Evolutionary conservation across 2,888 invertebrate genomes (phyloP).

Genomic region (Oligia strigilis): DNA sequence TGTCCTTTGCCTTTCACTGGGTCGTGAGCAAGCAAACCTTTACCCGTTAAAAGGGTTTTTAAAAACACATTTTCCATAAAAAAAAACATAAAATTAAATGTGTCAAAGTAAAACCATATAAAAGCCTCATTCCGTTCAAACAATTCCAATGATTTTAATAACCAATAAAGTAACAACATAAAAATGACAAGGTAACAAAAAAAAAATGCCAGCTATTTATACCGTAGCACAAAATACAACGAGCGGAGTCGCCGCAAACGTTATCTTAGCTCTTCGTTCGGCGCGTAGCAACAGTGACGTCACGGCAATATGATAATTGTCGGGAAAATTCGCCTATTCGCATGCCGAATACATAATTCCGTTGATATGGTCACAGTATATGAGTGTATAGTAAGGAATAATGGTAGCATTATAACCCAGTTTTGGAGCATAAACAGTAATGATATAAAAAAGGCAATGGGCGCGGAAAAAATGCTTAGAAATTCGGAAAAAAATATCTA

Average conservation of each 20-base stretch:
- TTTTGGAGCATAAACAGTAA: conserved; percentile 12
- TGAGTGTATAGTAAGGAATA: conserved; percentile 37
- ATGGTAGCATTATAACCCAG: conserved; percentile 26
- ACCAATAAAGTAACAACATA: background rate
- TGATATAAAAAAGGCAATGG: background rate
- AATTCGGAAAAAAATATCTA: background rate
- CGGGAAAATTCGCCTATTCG: conserved; percentile 54
- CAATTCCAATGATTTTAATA: background rate
- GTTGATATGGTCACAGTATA: conserved; percentile 39
- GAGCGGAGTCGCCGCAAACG: conserved; percentile 10
- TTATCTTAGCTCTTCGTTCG: conserved; percentile 14
- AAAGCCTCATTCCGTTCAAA: background rate
- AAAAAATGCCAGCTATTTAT: background rate
- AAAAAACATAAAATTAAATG: background rate
- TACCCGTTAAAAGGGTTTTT: background rate
- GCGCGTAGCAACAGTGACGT: conserved; percentile 63
- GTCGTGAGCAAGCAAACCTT: background rate
- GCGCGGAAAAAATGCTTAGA: background rate
- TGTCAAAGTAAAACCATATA: background rate
- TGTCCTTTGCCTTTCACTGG: too few species aligned
- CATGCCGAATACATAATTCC: conserved; percentile 46
- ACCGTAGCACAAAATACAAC: background rate
- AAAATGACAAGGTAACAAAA: background rate
- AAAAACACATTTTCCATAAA: background rate
- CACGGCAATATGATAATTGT: conserved; percentile 46